phyloP scores from a whole-genome alignment of 2,797 vertebrate species.

The Eupleurogrammus muticus region DNA sequence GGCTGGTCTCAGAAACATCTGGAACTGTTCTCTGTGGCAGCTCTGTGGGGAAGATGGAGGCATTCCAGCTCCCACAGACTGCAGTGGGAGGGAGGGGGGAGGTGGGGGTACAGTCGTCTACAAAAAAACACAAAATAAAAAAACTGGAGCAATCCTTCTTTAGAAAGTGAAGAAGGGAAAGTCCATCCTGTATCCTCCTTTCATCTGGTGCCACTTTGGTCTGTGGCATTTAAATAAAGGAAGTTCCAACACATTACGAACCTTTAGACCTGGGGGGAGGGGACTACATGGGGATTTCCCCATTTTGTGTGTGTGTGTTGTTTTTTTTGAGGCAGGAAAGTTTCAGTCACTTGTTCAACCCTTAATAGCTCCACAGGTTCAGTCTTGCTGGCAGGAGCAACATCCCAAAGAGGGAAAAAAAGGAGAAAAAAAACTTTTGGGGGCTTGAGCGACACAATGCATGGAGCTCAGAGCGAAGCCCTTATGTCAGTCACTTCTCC shows the following conservation, averaged over 20 bases:
- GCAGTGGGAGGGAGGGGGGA: not conserved
- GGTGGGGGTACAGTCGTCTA: conserved; percentile 1
- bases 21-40: conserved; percentile 65
- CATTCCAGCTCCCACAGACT: conserved; percentile 32
- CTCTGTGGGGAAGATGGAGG: conserved; percentile 39
- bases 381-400: conserved; percentile 35
- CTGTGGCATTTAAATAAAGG: conserved; percentile 16
- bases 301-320: not conserved
- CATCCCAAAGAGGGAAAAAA: conserved; percentile 7
- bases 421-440: not conserved
- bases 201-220: conserved; percentile 35
- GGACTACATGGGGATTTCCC: conserved; percentile 1
- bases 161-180: not conserved
- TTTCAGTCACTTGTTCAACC: conserved; percentile 35
- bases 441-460: not conserved
- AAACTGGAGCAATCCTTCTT: conserved; percentile 5
- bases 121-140: not conserved
- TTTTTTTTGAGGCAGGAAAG: conserved; percentile 55
- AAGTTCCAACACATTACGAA: conserved; percentile 13
- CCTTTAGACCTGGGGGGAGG: not conserved
- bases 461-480: not conserved
- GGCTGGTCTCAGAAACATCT: conserved; percentile 66
- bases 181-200: conserved; percentile 10
- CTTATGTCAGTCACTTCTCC: conserved; percentile 80
- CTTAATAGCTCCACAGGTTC: conserved; percentile 51